Base-by-base conservation (phyloP, 2,113 vertebrate genomes). In the Cricetomys ansorgei region DNA sequence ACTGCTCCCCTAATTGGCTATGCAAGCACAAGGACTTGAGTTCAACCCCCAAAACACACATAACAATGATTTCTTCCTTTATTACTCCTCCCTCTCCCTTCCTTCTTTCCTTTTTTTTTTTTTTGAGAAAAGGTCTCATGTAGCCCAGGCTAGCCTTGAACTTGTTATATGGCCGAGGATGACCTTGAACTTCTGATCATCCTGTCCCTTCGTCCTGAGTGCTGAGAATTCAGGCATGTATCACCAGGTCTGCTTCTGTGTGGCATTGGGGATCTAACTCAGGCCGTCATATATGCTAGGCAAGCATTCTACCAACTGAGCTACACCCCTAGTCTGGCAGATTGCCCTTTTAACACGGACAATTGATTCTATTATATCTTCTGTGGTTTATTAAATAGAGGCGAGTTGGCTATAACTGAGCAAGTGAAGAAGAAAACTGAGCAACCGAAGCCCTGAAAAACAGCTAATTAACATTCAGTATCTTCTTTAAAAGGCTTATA, bases 301-400 rank as follows among this genome's bases (percentile, higher is more conserved):
- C 17, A n/a, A 65, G 17, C 40, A 34, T 59, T 85, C 81, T 12
- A 65, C 27, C 59, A 85, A 34, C 57, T 48, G 29, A 45, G 27
- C 12, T 84, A 62, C 59, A 65, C 37, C 10, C 50, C 53, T 8
- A n/a, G 77, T 17, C 76, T n/a, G n/a, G 21, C 29, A 25, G 31
- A 62, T n/a, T 90, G 45, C 23, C 25, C 29, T 88, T 80, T 87
- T 40, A 50, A 70, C 53, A 89, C 16, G 72, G 37, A 79, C 34
- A 89, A 83, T 37, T 67, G 55, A 79, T 59, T 86, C 91, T 83
- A 81, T 45, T 83, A 77, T 55, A 50, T 75, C 94, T 86, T 72
- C 75, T 48, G 88, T 21, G 53, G 53, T 59, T 95, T 50, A 34
- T 2, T 81, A 92, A 87, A 89, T 55, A 84, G 4, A 69, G 45